A percentile compares a stretch with the other conserved stretches of the same genome.
Conservation (phyloP, 1,140 invertebrate genomes). For the Spodoptera litura region DNA sequence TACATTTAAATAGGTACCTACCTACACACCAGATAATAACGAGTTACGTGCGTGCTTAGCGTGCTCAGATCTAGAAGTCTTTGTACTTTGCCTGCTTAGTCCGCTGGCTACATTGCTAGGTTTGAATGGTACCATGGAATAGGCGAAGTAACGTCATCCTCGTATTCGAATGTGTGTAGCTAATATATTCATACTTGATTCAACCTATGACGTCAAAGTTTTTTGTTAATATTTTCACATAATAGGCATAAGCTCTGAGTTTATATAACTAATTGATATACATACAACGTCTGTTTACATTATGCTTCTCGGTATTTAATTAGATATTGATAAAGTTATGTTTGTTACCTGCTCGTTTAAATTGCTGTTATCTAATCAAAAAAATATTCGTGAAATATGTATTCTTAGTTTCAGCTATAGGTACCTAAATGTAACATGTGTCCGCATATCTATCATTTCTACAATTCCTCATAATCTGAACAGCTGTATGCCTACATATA, state of each 20-base stretch:
- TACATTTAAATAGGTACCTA: conserved; percentile 7
- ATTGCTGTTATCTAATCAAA: conserved; percentile 28
- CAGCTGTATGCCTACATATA: too few relatives aligned
- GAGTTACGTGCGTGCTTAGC: conserved; percentile 16
- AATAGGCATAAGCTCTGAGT: neutral
- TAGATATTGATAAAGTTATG: neutral
- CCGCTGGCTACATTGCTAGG: neutral
- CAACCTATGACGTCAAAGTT: neutral
- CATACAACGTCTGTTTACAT: conserved; percentile 4
- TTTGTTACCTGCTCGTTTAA: conserved; percentile 9
- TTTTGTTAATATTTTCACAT: neutral
- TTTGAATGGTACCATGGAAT: neutral
- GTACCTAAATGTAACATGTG: too few relatives aligned
- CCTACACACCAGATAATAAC: conserved; percentile 9
- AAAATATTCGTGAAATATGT: neutral
- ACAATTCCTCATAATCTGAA: too few relatives aligned
- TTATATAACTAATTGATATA: neutral
- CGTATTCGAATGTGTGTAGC: neutral
- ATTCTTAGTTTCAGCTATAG: neutral
- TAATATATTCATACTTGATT: conserved; percentile 6
- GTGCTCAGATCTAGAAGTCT: conserved; percentile 11
- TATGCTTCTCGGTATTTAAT: conserved; percentile 23
- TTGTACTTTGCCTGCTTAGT: neutral
- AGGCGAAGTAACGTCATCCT: conserved; percentile 15
- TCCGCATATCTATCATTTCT: too few relatives aligned